Conservation (phyloP, 2,797 vertebrate genomes). For the Phataginus tetradactyla region DNA sequence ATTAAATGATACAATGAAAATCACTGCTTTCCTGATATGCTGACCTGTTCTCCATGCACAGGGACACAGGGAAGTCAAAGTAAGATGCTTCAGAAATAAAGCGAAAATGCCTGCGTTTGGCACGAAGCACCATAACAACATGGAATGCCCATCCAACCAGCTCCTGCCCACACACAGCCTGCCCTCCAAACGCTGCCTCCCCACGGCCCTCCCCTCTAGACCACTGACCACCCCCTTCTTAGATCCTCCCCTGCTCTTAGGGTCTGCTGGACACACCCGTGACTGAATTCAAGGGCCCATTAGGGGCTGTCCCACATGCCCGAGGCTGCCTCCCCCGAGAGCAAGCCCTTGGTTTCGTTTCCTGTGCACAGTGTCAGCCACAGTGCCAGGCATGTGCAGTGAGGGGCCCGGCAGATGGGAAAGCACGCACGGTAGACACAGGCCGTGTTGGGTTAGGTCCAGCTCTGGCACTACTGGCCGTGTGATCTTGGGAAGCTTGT, state of each 20-base stretch:
- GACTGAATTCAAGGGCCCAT: not conserved
- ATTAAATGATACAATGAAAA: not conserved
- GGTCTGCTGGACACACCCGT: rapidly evolving
- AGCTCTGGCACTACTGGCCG: not conserved
- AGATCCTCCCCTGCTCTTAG: not conserved
- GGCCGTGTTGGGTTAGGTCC: not conserved
- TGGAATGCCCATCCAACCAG: too few relatives aligned
- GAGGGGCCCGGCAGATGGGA: rapidly evolving
- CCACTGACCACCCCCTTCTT: not conserved
- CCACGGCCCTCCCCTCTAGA: not conserved
- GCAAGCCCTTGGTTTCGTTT: not conserved
- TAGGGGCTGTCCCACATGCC: rapidly evolving
- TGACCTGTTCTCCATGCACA: not conserved
- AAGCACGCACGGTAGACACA: not conserved
- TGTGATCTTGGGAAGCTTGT: not conserved
- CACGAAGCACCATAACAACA: not conserved
- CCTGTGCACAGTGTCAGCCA: not conserved
- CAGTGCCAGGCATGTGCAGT: rapidly evolving
- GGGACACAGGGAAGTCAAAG: not conserved
- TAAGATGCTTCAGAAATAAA: not conserved
- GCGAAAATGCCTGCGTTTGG: not conserved
- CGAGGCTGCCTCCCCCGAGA: too few relatives aligned
- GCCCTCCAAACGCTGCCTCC: too few relatives aligned
- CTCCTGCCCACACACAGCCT: not conserved
- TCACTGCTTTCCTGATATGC: not conserved